A percentile compares a stretch with the other conserved stretches of the same genome.
Conservation (phyloP, 2,113 vertebrate species). For the Tupaia chinensis region DNA sequence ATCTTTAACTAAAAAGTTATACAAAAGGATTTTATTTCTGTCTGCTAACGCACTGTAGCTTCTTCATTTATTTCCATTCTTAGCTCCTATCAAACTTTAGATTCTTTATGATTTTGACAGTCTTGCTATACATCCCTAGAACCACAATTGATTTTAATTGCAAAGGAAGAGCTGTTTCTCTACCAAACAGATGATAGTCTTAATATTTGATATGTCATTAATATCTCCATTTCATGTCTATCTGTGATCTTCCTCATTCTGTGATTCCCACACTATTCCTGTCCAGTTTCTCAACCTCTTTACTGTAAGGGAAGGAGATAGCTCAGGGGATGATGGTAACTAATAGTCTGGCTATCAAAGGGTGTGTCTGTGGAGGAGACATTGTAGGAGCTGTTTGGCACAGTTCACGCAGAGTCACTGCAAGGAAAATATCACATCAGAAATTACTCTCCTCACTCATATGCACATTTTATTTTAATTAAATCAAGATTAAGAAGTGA, state of each 20-base stretch:
- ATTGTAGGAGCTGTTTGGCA: background rate
- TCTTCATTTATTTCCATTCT: background rate
- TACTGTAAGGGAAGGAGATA: background rate
- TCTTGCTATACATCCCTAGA: background rate
- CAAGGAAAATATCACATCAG: background rate
- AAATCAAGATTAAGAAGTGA: slow-evolving; percentile 25
- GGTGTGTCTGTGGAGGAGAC: background rate
- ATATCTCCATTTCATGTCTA: background rate
- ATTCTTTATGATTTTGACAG: background rate
- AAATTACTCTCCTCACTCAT: background rate
- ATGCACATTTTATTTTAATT: background rate
- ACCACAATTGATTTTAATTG: background rate
- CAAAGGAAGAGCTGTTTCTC: slow-evolving; percentile 13
- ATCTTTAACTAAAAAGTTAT: background rate
- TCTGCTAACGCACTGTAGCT: background rate
- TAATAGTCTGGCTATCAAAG: background rate
- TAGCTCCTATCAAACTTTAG: background rate
- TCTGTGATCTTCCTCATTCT: background rate
- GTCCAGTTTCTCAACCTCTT: background rate
- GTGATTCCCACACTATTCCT: background rate
- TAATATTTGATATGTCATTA: background rate
- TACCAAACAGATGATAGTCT: background rate
- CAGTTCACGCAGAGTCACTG: background rate
- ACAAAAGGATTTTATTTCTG: slow-evolving; percentile 19
- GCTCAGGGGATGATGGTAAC: background rate